Conservation (phyloP, 2,888 invertebrate genomes). For the Pterobdella sp. region DNA sequence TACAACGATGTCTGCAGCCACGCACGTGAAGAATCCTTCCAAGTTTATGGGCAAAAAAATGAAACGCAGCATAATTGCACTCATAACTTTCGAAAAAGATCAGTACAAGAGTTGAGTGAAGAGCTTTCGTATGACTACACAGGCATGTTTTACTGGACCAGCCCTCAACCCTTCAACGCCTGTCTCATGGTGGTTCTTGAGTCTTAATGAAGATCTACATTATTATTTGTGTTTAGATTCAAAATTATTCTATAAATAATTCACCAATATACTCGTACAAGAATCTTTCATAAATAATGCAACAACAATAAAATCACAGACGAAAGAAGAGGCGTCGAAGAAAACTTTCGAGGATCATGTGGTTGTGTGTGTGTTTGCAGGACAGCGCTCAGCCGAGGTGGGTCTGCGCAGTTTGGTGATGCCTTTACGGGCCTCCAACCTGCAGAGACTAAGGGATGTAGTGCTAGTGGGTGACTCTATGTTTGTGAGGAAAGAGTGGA, state of each 20-base stretch:
- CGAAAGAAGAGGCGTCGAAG: conserved; percentile 98
- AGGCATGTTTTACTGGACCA: conserved; percentile 99
- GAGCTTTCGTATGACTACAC: conserved; percentile 74
- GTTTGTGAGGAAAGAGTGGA: conserved; percentile 97
- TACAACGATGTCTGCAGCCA: too few relatives aligned
- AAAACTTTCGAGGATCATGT: conserved; percentile 52
- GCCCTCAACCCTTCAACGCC: conserved; percentile 89
- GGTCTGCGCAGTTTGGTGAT: conserved; percentile 96
- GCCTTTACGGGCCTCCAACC: conserved; percentile 98
- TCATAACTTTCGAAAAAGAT: too few relatives aligned
- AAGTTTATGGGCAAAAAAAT: too few relatives aligned
- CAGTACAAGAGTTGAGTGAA: too few relatives aligned
- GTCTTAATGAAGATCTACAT: too few relatives aligned
- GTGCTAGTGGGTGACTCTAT: conserved; percentile 98
- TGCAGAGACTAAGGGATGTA: conserved; percentile 98
- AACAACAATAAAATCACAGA: conserved; percentile 60
- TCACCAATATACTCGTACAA: too few relatives aligned
- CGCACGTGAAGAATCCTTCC: too few relatives aligned
- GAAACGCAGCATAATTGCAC: too few relatives aligned
- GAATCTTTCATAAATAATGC: too few relatives aligned
- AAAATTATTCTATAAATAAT: too few relatives aligned
- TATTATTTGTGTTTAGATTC: too few relatives aligned
- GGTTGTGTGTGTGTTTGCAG: conserved; percentile 96
- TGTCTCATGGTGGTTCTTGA: conserved; percentile 97
- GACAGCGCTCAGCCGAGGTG: conserved; percentile 95